A percentile compares a stretch with the other conserved stretches of the same genome.
Conservation (phyloP, 2,888 invertebrate species). For the Cerceris rybyensis region DNA sequence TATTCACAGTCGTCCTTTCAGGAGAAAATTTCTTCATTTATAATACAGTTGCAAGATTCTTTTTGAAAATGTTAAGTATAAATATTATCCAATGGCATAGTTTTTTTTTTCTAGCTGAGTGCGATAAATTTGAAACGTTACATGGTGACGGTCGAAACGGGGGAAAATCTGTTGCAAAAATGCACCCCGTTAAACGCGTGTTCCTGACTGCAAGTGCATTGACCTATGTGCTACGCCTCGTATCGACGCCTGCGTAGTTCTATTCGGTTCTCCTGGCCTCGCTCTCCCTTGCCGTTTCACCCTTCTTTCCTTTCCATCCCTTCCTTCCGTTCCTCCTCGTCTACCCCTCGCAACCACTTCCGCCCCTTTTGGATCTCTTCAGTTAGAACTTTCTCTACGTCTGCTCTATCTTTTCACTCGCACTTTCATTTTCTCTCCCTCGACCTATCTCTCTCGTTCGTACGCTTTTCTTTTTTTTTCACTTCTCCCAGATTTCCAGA, state of each 20-base stretch:
- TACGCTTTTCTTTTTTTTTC: too few relatives aligned
- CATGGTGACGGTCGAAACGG: neutral
- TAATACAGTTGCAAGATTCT: too few relatives aligned
- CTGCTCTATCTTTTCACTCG: constrained; percentile 29
- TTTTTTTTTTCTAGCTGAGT: neutral
- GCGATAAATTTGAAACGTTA: neutral
- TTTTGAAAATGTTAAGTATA: too few relatives aligned
- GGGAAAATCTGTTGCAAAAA: constrained; percentile 11
- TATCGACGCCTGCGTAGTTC: constrained; percentile 67
- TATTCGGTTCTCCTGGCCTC: constrained; percentile 48
- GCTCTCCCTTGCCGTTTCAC: constrained; percentile 23
- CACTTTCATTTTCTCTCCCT: neutral
- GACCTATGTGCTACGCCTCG: constrained; percentile 77
- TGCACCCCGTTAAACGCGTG: constrained; percentile 37
- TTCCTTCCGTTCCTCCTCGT: constrained; percentile 8
- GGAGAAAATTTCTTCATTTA: too few relatives aligned
- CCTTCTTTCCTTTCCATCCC: constrained; percentile 17
- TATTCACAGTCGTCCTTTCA: too few relatives aligned
- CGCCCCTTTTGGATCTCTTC: constrained; percentile 28
- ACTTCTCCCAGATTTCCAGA: too few relatives aligned
- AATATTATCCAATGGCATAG: too few relatives aligned
- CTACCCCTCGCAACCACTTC: constrained; percentile 20
- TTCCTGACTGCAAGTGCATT: constrained; percentile 59
- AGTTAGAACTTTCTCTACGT: constrained; percentile 12
- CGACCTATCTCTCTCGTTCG: too few relatives aligned